Evolutionary conservation across 2,797 vertebrate genomes (phyloP), one percentile per base, ranked within the genome.

Genomic region (Sebastolobus altivelis): DNA sequence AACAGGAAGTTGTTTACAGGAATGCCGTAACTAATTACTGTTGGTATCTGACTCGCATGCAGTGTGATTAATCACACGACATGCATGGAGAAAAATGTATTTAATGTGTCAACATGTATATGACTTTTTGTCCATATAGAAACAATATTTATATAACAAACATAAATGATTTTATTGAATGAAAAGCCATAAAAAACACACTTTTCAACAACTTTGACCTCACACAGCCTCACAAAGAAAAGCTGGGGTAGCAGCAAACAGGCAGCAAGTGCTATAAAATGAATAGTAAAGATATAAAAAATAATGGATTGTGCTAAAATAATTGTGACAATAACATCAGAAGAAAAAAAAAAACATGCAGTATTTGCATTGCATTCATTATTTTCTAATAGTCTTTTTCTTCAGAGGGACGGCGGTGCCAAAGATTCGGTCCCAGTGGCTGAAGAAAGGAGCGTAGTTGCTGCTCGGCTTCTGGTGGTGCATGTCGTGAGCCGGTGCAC

Each of bases 381-480:
- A 37, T 38, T 4, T 71, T 43, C 20, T 84, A 4, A 66, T 5
- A 16, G 12, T 72, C n/a, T 80, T 91, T 73, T 81, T 90, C 72
- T 80, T 87, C 22, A 84, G 65, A n/a, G 81, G 59, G 1, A 79
- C 77, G 0, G 89, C 89, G 0, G 95, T 95, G 65, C 95, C 95
- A 81, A 94, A 95, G 11, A 96, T 85, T 76, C 82, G 87, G 91
- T 96, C 96, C 96, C 95, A 95, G 90, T 96, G 96, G 75, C 92
- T 94, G 81, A 97, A 97, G 84, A 95, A 96, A 2, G 96, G 96
- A 12, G 96, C 94, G 22, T 89, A 96, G 88, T 96, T 96, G 8
- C 88, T 93, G 90, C 80, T 95, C 0, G 95, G 96, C 67, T 84
- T 94, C 85, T 95, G 95, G 80, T 96, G 96, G 89, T 96, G 96